Evolutionary conservation across 2,888 invertebrate species (phyloP), one percentile per base, ranked within the genome.

Genomic region (Augiades crinisus): DNA sequence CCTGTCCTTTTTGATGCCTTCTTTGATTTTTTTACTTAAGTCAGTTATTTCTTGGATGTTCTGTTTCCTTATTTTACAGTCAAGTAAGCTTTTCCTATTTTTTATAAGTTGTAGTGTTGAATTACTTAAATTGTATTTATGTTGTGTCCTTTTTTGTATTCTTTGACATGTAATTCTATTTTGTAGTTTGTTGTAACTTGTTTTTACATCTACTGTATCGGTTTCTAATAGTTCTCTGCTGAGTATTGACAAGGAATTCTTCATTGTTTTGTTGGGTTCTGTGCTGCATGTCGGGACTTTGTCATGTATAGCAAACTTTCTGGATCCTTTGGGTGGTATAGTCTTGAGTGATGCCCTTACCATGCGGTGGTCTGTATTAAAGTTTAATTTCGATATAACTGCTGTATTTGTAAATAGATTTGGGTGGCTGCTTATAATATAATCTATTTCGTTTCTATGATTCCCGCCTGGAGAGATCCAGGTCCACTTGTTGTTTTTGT

Each of bases 401-500:
- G 13, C 3, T 14, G 45, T 45, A 24, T 55, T 44, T 22, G 19
- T 31, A n/a, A 52, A 49, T n/a, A 12, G 13, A 17, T 30, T 53
- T 31, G 52, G 43, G n/a, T 34, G 6, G 22, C 14, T 57, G 5
- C 17, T 54, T 31, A 47, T 33, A 19, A 56, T 54, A 27, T 44
- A 58, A 31, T 58, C 55, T n/a, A 55, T 58, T 46, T 54, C 52
- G 8, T 51, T 54, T 40, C 24, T 52, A 5, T 13, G 4, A 5
- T 13, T 19, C 0, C 37, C 46, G 14, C 46, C 41, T 17, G 55
- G 55, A 12, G 58, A 58, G 3, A 51, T 45, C 58, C 53, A 57
- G 3, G 55, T 58, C 58, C 58, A 58, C 21, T 47, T 56, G n/a
- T 27, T 47, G 22, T 37, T 47, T 27, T 41, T 36, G 0, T 54